Percentiles rank a stretch among this genome's conserved stretches.
These are phyloP conservation scores for Leptarthrus brevirostris DNA, from an alignment of 2,888 invertebrate genomes.

Conservation along the genomic window DNA sequence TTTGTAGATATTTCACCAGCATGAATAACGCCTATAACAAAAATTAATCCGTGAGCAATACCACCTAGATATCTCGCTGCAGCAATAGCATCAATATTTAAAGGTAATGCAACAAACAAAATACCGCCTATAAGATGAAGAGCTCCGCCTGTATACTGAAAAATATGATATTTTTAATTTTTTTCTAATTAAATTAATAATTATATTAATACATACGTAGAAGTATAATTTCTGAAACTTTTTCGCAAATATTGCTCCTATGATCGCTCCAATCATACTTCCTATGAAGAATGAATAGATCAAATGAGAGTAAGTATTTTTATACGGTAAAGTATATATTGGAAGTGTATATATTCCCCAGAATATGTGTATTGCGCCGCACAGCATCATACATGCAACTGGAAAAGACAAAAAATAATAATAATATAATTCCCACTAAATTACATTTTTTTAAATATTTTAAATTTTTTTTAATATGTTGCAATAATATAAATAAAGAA, in stretches of 20 bases:
- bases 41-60: slow-evolving; percentile 47
- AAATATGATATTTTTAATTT: no score
- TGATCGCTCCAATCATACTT: slow-evolving; percentile 38
- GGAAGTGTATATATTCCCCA: not conserved
- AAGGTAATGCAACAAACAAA: not conserved
- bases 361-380: not conserved
- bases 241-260: slow-evolving; percentile 10
- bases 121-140: slow-evolving; percentile 1
- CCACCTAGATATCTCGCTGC: slow-evolving; percentile 44
- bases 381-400: not conserved
- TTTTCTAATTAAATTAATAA: no score
- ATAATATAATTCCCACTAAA: no score
- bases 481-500: no score
- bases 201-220: no score
- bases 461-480: no score
- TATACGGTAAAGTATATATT: not conserved
- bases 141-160: slow-evolving; percentile 26
- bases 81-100: slow-evolving; percentile 1
- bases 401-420: not conserved
- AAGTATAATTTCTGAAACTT: slow-evolving; percentile 41
- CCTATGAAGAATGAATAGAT: slow-evolving; percentile 44
- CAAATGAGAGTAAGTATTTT: not conserved
- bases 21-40: slow-evolving; percentile 47
- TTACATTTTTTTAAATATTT: no score
- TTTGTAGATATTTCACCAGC: slow-evolving; percentile 49